phyloP scores from a whole-genome alignment of 2,113 vertebrate species.

The Plecotus auritus region DNA sequence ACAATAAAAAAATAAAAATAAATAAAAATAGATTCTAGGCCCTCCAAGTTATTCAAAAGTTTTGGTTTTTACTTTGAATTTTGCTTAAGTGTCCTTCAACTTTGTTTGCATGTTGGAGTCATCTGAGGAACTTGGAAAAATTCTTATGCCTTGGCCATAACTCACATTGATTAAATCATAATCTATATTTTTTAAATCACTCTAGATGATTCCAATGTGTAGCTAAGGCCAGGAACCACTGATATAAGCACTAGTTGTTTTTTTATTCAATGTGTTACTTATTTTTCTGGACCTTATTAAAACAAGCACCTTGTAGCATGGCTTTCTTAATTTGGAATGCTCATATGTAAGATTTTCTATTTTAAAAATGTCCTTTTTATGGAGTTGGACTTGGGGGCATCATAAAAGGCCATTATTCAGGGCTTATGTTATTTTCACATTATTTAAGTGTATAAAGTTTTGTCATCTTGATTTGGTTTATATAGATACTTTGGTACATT shows the following conservation, averaged over 20 bases:
- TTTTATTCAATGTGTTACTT: constrained; percentile 7
- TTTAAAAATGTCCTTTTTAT: constrained; percentile 3
- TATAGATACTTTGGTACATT: neutral
- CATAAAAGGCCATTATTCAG: neutral
- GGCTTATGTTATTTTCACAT: neutral
- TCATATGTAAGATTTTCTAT: neutral
- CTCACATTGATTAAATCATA: neutral
- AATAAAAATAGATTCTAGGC: neutral
- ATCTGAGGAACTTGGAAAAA: neutral
- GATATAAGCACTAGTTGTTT: neutral
- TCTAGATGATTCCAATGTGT: neutral
- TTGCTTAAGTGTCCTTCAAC: neutral
- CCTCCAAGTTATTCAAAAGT: neutral
- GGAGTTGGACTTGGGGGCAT: neutral
- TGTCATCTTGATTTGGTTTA: neutral
- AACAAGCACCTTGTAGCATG: neutral
- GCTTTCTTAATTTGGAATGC: neutral
- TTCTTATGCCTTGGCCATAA: neutral
- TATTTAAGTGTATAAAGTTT: neutral
- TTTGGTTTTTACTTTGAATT: neutral
- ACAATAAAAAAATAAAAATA: no score
- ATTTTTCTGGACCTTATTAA: constrained; percentile 3
- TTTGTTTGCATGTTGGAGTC: neutral
- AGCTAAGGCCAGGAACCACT: neutral
- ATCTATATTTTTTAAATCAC: neutral